These are phyloP conservation scores for Pterostichus niger DNA, from an alignment of 2,888 invertebrate genomes.

Conservation along the genomic window DNA sequence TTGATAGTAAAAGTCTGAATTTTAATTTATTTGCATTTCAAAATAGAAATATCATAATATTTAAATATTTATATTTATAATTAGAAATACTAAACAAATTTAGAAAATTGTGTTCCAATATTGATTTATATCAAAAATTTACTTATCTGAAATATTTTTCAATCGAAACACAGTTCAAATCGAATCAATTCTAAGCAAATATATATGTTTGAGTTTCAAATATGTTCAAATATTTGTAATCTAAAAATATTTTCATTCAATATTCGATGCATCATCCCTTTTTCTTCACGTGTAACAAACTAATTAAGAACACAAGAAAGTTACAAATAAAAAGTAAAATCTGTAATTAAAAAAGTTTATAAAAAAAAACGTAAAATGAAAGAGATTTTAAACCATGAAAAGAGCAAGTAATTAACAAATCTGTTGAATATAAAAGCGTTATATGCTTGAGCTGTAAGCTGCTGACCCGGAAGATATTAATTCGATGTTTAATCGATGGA, in stretches of 20 bases:
- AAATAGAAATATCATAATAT: neutral
- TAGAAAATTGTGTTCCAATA: too few species aligned
- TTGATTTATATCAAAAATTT: neutral
- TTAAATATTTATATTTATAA: neutral
- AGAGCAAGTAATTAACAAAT: neutral
- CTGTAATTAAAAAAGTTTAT: slow-evolving; percentile 2
- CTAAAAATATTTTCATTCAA: slow-evolving; percentile 5
- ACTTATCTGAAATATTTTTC: neutral
- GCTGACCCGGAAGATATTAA: slow-evolving; percentile 29
- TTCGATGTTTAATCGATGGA: slow-evolving; percentile 6
- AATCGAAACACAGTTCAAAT: slow-evolving; percentile 6
- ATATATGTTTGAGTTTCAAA: neutral
- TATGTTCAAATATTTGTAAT: slow-evolving; percentile 9
- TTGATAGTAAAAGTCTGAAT: too few species aligned
- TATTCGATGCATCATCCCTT: neutral
- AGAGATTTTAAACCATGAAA: neutral
- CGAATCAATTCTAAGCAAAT: neutral
- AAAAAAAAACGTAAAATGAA: neutral
- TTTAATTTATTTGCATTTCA: too few species aligned
- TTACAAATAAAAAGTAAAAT: neutral
- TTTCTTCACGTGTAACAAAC: neutral
- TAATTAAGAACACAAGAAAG: neutral
- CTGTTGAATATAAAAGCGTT: slow-evolving; percentile 28
- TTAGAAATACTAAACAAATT: too few species aligned
- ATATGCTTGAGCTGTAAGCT: neutral